phyloP scores from a whole-genome alignment of 2,797 vertebrate genomes.

The Sternotherus odoratus region DNA sequence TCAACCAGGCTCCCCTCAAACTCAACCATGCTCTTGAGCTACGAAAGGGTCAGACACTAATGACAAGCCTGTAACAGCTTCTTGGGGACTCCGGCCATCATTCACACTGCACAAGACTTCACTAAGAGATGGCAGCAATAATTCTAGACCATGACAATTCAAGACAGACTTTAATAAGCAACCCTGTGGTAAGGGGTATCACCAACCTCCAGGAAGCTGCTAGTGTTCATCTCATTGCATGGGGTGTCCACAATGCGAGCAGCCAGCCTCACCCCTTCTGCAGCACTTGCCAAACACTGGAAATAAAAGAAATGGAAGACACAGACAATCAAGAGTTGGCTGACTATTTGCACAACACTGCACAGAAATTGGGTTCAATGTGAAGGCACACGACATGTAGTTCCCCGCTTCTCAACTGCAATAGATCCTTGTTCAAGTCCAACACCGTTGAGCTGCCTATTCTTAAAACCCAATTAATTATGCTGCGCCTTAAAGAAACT shows the following conservation, averaged over 20 bases:
- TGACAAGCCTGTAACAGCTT: neutral
- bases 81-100: neutral
- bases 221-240: constrained; percentile 97
- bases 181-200: neutral
- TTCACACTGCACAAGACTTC: neutral
- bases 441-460: neutral
- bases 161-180: neutral
- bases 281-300: constrained; percentile 90
- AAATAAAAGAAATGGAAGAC: neutral
- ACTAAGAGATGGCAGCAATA: neutral
- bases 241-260: constrained; percentile 97
- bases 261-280: constrained; percentile 93
- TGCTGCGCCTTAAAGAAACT: neutral
- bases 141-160: neutral
- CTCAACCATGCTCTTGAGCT: accelerated
- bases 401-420: neutral
- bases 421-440: neutral
- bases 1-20: neutral
- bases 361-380: neutral
- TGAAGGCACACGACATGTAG: accelerated
- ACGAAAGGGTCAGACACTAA: neutral
- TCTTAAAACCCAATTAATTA: neutral
- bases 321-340: neutral
- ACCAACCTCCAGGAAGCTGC: constrained; percentile 92
- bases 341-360: neutral